Conservation (phyloP, 1,140 invertebrate species). For the Drosophila virilis region DNA sequence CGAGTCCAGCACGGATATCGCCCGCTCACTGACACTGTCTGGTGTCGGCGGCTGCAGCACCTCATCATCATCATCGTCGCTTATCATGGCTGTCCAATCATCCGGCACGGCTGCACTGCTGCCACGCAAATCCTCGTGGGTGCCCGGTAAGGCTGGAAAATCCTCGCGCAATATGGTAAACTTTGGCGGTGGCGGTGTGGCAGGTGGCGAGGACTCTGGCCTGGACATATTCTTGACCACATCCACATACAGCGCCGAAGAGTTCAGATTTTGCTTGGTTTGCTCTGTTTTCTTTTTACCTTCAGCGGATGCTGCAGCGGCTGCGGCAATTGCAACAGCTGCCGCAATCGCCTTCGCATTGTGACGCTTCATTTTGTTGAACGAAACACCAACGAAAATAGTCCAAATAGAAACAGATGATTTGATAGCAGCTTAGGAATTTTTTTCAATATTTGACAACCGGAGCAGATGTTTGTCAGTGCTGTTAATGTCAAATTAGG, state of each 20-base stretch:
- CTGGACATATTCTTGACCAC: slow-evolving; percentile 65
- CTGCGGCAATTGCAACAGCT: slow-evolving; percentile 27
- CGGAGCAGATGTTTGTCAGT: neutral
- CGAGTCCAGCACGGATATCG: neutral
- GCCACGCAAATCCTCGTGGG: neutral
- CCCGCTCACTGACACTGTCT: slow-evolving; percentile 10
- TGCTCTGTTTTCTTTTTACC: slow-evolving; percentile 17
- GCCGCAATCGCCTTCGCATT: slow-evolving; percentile 45
- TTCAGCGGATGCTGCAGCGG: slow-evolving; percentile 14
- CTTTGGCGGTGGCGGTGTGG: slow-evolving; percentile 27
- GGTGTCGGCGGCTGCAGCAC: neutral
- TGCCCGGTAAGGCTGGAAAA: slow-evolving; percentile 63
- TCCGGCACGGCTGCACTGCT: slow-evolving; percentile 29
- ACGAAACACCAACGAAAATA: neutral
- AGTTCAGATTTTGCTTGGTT: neutral
- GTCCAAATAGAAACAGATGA: slow-evolving; percentile 13
- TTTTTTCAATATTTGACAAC: slow-evolving; percentile 18
- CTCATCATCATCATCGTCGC: slow-evolving; percentile 19
- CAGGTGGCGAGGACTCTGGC: neutral
- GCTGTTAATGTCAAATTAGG: neutral
- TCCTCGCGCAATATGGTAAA: slow-evolving; percentile 64
- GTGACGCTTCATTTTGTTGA: slow-evolving; percentile 58
- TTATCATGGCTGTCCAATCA: slow-evolving; percentile 59
- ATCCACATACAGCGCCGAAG: slow-evolving; percentile 56
- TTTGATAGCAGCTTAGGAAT: slow-evolving; percentile 9